Evolutionary conservation across 2,113 vertebrate genomes (phyloP), one percentile per base, ranked within the genome.

Genomic region (Erinaceus europaeus): DNA sequence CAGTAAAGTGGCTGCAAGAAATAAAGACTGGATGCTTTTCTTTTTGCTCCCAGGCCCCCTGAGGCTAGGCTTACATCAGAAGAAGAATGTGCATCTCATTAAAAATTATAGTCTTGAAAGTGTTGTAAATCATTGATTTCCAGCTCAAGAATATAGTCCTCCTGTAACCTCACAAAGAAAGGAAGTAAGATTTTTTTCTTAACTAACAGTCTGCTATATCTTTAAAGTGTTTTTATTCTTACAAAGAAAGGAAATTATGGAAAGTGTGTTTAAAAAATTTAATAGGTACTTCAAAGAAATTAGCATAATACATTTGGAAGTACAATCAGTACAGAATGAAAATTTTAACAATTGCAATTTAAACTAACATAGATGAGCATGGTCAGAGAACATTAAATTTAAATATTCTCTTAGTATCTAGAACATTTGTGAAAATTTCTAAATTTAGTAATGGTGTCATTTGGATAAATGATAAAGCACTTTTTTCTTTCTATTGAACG

Each of bases 221-320:
- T 86, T 82, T 86, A 75, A 61, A 81, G 57, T 42, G 52, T n/a
- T 89, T 90, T 89, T 64, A 84, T 81, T 81, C 59, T 59, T 84
- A 67, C 69, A 91, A 86, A 88, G 74, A 84, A 86, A 85, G 34
- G 74, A 91, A 67, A 81, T 57, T 42, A 90, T 48, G 14, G 44
- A 65, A 92, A 89, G 1, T 29, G 13, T 89, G 72, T 78, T 90
- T 78, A 84, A 84, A 95, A n/a, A 88, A 91, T 87, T 27, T 88
- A 90, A 88, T 90, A 59, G 74, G 84, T 67, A 59, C 59, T 93
- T 93, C 86, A 88, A 90, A 88, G 64, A 86, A 93, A 84, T 84
- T 90, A 90, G 67, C 73, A 86, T 27, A 72, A 86, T 59, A 29
- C 7, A 48, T 17, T 90, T 76, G 81, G 69, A 69, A 92, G 38